These are phyloP conservation scores for Blennius ocellaris DNA, from an alignment of 2,113 vertebrate species.

Conservation along the genomic window DNA sequence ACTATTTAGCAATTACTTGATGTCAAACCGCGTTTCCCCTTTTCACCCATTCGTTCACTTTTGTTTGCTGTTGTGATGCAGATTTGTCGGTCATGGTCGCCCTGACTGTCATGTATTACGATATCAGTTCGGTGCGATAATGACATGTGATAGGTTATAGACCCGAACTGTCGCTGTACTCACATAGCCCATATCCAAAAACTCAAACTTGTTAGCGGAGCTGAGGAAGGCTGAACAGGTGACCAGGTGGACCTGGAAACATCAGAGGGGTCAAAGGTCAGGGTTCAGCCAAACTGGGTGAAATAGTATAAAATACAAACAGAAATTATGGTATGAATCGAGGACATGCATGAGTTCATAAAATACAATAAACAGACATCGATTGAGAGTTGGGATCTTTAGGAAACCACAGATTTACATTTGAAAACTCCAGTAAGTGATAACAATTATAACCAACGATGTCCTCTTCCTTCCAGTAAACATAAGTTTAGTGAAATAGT, in stretches of 20 bases:
- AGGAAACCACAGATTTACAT: too few species aligned
- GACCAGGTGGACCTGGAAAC: constrained; percentile 88
- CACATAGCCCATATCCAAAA: constrained; percentile 94
- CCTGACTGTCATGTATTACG: too few species aligned
- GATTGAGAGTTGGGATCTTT: too few species aligned
- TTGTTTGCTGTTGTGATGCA: not conserved
- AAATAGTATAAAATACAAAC: not conserved
- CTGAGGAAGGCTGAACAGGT: constrained; percentile 93
- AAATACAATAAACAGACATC: too few species aligned
- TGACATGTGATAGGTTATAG: too few species aligned
- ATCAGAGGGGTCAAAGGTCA: constrained; percentile 24
- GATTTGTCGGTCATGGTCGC: not conserved
- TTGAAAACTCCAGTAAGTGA: too few species aligned
- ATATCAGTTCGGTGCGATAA: too few species aligned
- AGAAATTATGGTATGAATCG: not conserved
- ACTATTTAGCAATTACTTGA: not conserved
- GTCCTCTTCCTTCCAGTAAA: too few species aligned
- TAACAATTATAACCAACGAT: too few species aligned
- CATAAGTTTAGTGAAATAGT: too few species aligned
- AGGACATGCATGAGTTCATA: too few species aligned
- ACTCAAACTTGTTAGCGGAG: constrained; percentile 93
- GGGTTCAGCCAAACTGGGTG: constrained; percentile 3
- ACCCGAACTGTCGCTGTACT: constrained; percentile 69
- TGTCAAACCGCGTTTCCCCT: not conserved
- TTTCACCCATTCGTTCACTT: not conserved